Conservation (phyloP, 1,140 invertebrate genomes). For the Acromyrmex charruanus region DNA sequence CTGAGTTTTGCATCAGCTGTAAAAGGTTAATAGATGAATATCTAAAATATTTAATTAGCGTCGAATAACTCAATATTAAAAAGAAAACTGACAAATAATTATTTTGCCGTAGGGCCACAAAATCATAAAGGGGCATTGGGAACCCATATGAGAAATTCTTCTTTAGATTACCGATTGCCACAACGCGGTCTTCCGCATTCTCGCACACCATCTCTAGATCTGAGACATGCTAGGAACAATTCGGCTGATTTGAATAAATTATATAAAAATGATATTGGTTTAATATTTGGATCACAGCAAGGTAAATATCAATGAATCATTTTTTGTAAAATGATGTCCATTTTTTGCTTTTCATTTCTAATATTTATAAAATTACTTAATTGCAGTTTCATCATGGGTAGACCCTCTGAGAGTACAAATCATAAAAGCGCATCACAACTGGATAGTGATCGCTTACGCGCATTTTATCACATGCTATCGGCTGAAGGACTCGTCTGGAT, state of each 20-base stretch:
- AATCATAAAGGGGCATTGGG: constrained; percentile 78
- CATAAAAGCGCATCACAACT: constrained; percentile 98
- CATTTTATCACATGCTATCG: constrained; percentile 98
- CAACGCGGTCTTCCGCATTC: constrained; percentile 89
- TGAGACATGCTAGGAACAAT: constrained; percentile 92
- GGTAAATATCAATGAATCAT: constrained; percentile 82
- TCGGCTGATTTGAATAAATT: constrained; percentile 93
- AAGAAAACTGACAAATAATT: not conserved
- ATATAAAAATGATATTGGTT: constrained; percentile 90
- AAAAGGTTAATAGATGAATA: no score
- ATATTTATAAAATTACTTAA: constrained; percentile 40
- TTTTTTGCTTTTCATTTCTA: constrained; percentile 5
- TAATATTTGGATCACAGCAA: constrained; percentile 89
- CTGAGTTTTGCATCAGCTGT: no score
- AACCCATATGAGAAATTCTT: constrained; percentile 92
- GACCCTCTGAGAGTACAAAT: constrained; percentile 96
- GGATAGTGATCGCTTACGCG: constrained; percentile 98
- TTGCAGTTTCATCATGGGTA: constrained; percentile 90
- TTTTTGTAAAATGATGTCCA: not conserved
- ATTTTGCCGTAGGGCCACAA: constrained; percentile 74
- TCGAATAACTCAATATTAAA: no score
- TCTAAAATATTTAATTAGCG: constrained; percentile 1
- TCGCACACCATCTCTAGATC: constrained; percentile 93
- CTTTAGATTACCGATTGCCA: constrained; percentile 90
- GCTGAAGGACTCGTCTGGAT: constrained; percentile 97